These are phyloP conservation scores for Coelogynopora nodosa DNA, from an alignment of 2,888 invertebrate genomes.

Conservation along the genomic window DNA sequence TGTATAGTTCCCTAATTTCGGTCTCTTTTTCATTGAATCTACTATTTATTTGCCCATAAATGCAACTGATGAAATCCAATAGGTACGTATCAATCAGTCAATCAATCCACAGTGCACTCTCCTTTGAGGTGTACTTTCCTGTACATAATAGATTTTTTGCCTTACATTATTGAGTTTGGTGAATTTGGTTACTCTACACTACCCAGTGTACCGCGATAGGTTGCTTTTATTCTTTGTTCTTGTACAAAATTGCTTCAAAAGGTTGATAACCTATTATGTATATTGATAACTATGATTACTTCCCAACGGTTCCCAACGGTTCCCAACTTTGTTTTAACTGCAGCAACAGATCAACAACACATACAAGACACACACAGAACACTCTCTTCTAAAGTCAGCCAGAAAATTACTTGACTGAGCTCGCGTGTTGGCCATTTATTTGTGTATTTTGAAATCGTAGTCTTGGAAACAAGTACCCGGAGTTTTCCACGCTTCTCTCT, in stretches of 20 bases:
- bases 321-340: neutral
- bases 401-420: neutral
- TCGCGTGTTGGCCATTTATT: neutral
- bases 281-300: neutral
- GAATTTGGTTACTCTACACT: neutral
- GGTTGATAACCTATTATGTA: neutral
- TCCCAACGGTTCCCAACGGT: neutral
- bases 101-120: neutral
- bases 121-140: neutral
- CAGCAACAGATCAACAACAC: neutral
- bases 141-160: conserved; percentile 16
- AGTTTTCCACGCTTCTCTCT: neutral
- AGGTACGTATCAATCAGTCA: no score
- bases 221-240: neutral
- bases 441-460: conserved; percentile 1
- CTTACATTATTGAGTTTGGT: neutral
- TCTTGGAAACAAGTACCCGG: conserved; percentile 1
- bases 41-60: neutral
- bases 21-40: neutral
- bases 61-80: neutral
- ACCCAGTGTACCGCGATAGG: neutral
- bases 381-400: neutral
- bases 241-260: neutral
- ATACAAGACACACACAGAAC: neutral
- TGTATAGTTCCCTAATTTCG: neutral